A percentile compares a stretch with the other conserved stretches of the same genome.
Evolutionary conservation across 2,113 vertebrate species (phyloP).

Genomic region (Takifugu flavidus): DNA sequence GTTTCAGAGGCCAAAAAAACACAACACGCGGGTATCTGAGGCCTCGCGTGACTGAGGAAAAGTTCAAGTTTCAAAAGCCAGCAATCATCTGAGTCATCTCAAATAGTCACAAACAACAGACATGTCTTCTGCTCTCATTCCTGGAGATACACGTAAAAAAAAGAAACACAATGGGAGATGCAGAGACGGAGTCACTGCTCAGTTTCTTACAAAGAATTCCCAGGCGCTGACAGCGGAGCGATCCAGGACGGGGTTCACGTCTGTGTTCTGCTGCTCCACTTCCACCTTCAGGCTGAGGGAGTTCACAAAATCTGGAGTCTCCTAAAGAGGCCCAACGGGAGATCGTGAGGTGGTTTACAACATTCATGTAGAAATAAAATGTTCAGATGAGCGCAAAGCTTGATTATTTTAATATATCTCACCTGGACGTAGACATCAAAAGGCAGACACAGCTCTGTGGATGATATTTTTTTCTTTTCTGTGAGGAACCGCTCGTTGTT

Average conservation of each 20-base stretch:
- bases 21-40: neutral
- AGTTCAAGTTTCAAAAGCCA: neutral
- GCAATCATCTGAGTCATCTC: conserved; percentile 46
- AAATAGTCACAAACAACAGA: conserved; percentile 15
- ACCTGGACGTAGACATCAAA: conserved; percentile 83
- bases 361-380: neutral
- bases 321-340: conserved; percentile 60
- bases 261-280: conserved; percentile 72
- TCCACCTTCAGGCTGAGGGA: conserved; percentile 83
- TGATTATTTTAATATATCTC: neutral
- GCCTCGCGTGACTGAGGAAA: conserved; percentile 18
- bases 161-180: neutral
- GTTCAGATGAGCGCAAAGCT: too few relatives aligned
- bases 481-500: conserved; percentile 80
- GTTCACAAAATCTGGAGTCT: conserved; percentile 82
- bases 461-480: conserved; percentile 60
- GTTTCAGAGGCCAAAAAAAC: neutral
- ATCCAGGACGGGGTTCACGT: conserved; percentile 83
- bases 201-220: conserved; percentile 84
- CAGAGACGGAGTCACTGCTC: too few relatives aligned
- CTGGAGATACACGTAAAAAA: neutral
- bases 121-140: neutral
- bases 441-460: conserved; percentile 60
- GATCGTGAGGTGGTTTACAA: neutral
- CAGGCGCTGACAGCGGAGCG: conserved; percentile 73